Conservation (phyloP, 2,113 vertebrate genomes). For the Pogonocichla stellata region DNA sequence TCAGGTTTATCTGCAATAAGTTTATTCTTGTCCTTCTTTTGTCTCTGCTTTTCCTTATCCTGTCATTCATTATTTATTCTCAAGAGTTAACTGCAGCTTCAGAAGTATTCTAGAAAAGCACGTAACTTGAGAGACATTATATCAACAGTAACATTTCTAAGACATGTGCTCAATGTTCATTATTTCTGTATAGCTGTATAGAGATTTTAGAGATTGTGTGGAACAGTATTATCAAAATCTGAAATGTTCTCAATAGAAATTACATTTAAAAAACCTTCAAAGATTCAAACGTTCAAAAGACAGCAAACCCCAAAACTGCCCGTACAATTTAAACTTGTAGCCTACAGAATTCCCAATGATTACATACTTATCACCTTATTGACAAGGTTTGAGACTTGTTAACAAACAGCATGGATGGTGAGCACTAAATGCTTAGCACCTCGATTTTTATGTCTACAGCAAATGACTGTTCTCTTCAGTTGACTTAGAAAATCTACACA, state of each 20-base stretch:
- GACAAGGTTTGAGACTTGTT: not conserved
- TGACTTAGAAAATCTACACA: not conserved
- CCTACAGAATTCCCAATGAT: not conserved
- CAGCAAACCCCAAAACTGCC: not conserved
- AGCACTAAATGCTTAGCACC: not conserved
- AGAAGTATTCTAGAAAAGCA: not conserved
- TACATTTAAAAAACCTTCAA: not conserved
- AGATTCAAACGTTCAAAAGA: not conserved
- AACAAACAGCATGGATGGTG: not conserved
- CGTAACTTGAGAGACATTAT: not conserved
- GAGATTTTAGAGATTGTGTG: not conserved
- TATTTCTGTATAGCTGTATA: not conserved
- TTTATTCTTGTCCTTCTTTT: not conserved
- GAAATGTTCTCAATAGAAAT: not conserved
- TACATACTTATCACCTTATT: not conserved
- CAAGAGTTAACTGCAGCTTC: not conserved
- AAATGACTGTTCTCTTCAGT: not conserved
- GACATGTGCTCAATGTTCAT: not conserved
- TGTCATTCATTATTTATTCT: not conserved
- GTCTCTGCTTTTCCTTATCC: not conserved
- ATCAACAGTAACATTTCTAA: not conserved
- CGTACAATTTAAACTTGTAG: not conserved
- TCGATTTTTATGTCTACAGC: not conserved
- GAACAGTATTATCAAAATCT: not conserved
- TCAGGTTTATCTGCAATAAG: not conserved